Conservation (phyloP, 2,113 vertebrate genomes). For the Aramus guarauna region DNA sequence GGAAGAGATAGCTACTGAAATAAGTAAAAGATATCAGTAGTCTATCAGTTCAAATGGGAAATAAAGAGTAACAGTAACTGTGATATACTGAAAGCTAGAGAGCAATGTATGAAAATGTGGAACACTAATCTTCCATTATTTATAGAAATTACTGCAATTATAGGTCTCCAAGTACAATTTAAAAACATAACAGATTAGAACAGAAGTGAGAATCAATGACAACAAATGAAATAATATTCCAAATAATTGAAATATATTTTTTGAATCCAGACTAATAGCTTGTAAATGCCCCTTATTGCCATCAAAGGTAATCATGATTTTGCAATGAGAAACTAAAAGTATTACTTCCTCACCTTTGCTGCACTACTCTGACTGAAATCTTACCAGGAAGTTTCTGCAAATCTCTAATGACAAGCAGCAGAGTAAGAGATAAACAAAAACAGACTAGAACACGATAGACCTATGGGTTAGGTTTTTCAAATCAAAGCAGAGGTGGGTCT, state of each 20-base stretch:
- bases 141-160: neutral
- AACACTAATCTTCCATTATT: neutral
- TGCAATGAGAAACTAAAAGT: neutral
- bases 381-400: neutral
- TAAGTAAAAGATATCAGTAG: neutral
- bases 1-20: neutral
- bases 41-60: neutral
- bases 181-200: neutral
- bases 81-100: neutral
- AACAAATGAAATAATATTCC: neutral
- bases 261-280: neutral
- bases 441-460: neutral
- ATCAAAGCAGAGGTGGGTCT: neutral
- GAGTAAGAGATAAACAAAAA: neutral
- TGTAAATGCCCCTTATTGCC: neutral
- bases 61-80: neutral
- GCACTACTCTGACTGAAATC: neutral
- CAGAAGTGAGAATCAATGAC: neutral
- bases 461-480: too few species aligned
- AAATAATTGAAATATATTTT: neutral
- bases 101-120: neutral
- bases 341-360: neutral
- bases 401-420: neutral
- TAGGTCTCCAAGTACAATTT: neutral
- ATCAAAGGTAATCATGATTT: accelerated